Percentiles rank a stretch among this genome's conserved stretches.
phyloP scores from a whole-genome alignment of 1,140 invertebrate species.

The Lepidotrigona ventralis region DNA sequence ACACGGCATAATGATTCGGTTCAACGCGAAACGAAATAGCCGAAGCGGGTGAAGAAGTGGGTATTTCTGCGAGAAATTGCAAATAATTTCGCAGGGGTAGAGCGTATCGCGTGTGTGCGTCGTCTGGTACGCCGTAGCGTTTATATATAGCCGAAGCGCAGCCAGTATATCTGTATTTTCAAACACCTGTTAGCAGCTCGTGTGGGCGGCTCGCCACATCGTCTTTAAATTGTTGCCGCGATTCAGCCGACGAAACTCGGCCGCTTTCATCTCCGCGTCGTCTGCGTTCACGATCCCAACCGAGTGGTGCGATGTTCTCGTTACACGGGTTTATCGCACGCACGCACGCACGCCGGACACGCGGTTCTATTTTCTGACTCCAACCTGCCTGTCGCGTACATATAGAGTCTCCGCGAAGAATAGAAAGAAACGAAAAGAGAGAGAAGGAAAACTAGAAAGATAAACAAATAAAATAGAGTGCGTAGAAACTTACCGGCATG shows the following conservation, averaged over 20 bases:
- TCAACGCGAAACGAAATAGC: no score
- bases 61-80: neutral
- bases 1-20: no score
- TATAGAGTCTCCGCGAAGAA: no score
- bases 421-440: no score
- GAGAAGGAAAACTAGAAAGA: neutral
- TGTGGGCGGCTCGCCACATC: slow-evolving; percentile 59
- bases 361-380: neutral
- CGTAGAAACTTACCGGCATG: slow-evolving; percentile 70
- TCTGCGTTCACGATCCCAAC: neutral
- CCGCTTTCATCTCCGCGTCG: neutral
- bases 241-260: neutral
- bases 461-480: neutral
- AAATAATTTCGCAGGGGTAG: slow-evolving; percentile 15
- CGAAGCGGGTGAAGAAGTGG: no score
- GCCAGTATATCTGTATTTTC: slow-evolving; percentile 75
- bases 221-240: slow-evolving; percentile 60
- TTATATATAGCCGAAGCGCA: slow-evolving; percentile 6
- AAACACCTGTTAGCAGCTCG: slow-evolving; percentile 77
- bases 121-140: neutral
- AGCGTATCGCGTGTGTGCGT: neutral
- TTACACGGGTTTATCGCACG: neutral
- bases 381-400: neutral
- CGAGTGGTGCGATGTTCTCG: no score
- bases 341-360: no score